Evolutionary conservation across 2,888 invertebrate species (phyloP).

Genomic region (Crematogaster levior): DNA sequence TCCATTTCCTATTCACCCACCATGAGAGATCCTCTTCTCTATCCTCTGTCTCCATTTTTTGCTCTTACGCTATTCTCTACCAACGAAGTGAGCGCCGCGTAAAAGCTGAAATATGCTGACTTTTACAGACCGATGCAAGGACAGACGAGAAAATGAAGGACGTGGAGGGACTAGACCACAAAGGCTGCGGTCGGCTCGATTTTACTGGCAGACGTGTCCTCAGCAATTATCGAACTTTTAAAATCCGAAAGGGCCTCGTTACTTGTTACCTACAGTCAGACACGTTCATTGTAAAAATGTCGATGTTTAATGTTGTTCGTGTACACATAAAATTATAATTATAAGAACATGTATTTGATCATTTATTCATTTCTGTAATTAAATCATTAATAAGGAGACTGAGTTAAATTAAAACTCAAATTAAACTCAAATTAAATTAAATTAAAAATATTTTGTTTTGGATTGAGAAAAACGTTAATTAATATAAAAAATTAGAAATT

Average conservation of each 20-base stretch:
- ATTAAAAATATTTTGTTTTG: background rate
- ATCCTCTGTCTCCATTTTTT: conserved; percentile 29
- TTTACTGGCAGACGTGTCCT: conserved; percentile 84
- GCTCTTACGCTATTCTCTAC: conserved; percentile 57
- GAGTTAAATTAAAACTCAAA: too few species aligned
- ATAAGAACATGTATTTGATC: background rate
- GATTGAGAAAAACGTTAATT: too few species aligned
- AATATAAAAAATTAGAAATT: too few species aligned
- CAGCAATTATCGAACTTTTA: conserved; percentile 85
- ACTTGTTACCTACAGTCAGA: conserved; percentile 71
- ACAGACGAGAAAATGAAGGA: conserved; percentile 66
- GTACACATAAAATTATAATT: conserved; percentile 24
- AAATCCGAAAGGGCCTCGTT: conserved; percentile 79
- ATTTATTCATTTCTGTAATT: background rate
- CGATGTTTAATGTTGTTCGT: conserved; percentile 61
- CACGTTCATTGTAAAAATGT: conserved; percentile 70
- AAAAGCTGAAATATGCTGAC: conserved; percentile 84
- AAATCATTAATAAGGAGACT: background rate
- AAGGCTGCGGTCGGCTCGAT: conserved; percentile 84
- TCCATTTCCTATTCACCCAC: conserved; percentile 45
- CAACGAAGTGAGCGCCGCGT: conserved; percentile 58
- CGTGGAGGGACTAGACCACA: conserved; percentile 80
- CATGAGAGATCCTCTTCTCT: conserved; percentile 1
- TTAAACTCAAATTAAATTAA: too few species aligned
- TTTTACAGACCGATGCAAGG: conserved; percentile 80